phyloP scores from a whole-genome alignment of 2,113 vertebrate genomes.

The Dasypus novemcinctus region DNA sequence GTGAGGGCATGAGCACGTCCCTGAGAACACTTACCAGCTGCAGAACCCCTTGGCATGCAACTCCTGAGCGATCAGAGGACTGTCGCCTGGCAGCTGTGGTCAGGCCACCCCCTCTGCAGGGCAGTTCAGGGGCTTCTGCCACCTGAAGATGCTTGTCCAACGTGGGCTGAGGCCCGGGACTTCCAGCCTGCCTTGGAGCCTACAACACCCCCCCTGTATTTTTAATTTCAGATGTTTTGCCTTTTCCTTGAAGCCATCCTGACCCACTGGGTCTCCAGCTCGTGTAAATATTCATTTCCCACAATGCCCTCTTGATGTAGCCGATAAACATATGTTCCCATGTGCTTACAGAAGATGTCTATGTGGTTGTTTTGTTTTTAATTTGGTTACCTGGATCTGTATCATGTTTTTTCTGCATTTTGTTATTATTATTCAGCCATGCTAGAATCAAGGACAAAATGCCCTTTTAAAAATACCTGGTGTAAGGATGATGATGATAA shows the following conservation, averaged over 20 bases:
- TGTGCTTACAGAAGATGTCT: fast-evolving
- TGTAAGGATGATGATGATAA: not conserved
- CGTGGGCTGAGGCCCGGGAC: not conserved
- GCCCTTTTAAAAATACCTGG: not conserved
- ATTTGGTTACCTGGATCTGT: not conserved
- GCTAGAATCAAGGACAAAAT: not conserved
- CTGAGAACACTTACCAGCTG: no score
- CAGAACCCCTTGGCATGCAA: fast-evolving
- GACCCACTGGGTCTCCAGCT: not conserved
- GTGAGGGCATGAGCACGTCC: no score
- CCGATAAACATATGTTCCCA: fast-evolving
- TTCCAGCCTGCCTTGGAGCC: not conserved
- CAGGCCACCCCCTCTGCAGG: fast-evolving
- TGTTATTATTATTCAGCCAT: not conserved
- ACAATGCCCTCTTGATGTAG: not conserved
- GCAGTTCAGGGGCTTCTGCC: not conserved
- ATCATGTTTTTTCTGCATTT: not conserved
- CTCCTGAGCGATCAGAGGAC: fast-evolving
- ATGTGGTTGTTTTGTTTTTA: no score
- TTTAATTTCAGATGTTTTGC: not conserved
- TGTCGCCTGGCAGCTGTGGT: no score
- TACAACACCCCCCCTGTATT: fast-evolving
- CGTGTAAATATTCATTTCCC: not conserved
- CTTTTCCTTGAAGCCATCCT: not conserved
- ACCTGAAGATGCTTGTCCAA: not conserved